Conservation (phyloP, 2,888 invertebrate genomes). For the Pediacus dermestoides region DNA sequence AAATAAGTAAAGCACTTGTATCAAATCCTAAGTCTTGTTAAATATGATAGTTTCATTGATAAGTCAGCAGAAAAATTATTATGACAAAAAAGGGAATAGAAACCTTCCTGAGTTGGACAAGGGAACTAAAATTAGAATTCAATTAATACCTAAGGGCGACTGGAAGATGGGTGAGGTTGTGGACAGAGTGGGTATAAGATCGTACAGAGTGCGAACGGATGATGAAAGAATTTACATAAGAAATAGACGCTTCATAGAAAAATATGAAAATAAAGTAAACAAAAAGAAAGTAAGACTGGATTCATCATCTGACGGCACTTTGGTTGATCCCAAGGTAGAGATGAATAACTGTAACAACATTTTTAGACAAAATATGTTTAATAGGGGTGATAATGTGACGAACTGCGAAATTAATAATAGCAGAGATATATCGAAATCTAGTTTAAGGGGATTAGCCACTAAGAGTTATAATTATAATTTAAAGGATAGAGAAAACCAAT, state of each 20-base stretch:
- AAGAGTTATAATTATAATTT: too few species aligned
- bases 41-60: constrained; percentile 3
- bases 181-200: not conserved
- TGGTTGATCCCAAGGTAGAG: too few species aligned
- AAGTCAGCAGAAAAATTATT: not conserved
- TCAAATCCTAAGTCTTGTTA: not conserved
- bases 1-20: not conserved
- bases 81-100: not conserved
- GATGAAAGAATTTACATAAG: not conserved
- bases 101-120: not conserved
- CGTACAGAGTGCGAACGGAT: not conserved
- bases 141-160: not conserved
- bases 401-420: too few species aligned
- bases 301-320: too few species aligned
- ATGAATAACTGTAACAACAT: too few species aligned
- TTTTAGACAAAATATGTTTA: too few species aligned
- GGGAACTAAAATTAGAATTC: not conserved
- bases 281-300: too few species aligned
- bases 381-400: too few species aligned
- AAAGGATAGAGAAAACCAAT: too few species aligned
- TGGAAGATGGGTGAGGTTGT: not conserved
- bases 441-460: too few species aligned
- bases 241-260: constrained; percentile 1
- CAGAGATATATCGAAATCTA: too few species aligned
- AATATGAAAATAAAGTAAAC: too few species aligned